Conservation (phyloP, 2,113 vertebrate species). For the Muntiacus muntjak region DNA sequence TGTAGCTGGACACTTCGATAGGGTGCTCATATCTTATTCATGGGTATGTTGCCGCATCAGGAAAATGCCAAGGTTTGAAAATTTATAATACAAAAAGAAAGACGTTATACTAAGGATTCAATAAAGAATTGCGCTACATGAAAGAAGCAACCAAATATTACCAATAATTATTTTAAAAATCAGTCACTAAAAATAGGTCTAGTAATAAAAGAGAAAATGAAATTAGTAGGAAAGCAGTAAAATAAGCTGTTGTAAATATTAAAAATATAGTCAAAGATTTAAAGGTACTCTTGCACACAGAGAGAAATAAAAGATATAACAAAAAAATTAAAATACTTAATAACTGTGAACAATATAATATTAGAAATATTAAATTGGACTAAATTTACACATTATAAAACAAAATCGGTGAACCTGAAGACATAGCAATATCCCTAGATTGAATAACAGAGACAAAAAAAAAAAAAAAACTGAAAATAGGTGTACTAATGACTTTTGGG, state of each 20-base stretch:
- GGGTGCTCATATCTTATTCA: no score
- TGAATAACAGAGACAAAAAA: background rate
- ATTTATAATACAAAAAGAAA: background rate
- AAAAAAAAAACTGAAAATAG: background rate
- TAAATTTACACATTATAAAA: background rate
- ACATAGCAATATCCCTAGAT: background rate
- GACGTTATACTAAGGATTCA: background rate
- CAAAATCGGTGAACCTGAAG: background rate
- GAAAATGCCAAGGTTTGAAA: background rate
- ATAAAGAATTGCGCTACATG: background rate
- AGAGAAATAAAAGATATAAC: background rate
- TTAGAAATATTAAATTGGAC: background rate
- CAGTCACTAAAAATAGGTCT: background rate
- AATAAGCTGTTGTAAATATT: background rate
- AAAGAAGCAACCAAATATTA: background rate
- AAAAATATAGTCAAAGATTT: background rate
- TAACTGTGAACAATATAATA: background rate
- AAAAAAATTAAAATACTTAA: background rate
- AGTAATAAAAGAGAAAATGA: background rate
- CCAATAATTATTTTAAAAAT: background rate
- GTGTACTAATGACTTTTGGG: background rate
- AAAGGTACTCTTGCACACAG: background rate
- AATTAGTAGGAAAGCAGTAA: background rate
- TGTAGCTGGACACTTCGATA: no score
- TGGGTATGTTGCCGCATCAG: background rate